These are phyloP conservation scores for Acrocyrtus sp. DNA, from an alignment of 2,888 invertebrate genomes.

Conservation along the genomic window DNA sequence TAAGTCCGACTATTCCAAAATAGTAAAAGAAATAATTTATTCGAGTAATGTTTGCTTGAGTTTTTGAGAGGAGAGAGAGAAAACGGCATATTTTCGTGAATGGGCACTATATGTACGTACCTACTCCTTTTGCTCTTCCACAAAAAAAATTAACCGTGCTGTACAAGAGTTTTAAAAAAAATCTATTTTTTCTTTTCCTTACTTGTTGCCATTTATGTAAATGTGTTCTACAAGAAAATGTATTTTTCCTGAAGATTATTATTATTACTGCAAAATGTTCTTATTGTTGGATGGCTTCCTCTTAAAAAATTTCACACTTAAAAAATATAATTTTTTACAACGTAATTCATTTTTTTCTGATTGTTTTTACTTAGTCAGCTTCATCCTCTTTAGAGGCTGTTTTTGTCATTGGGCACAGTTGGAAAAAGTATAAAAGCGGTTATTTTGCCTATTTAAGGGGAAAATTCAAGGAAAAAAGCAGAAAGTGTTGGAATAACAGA, in stretches of 20 bases:
- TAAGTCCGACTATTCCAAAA: too few relatives aligned
- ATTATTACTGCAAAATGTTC: too few relatives aligned
- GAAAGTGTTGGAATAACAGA: background rate
- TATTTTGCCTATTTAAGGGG: conserved; percentile 34
- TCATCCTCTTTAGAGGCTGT: background rate
- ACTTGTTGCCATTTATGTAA: background rate
- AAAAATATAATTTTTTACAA: conserved; percentile 4
- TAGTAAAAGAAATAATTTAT: too few relatives aligned
- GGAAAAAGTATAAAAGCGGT: background rate
- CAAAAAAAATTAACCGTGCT: background rate
- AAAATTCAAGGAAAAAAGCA: conserved; percentile 12
- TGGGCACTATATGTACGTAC: too few relatives aligned
- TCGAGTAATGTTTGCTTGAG: too few relatives aligned
- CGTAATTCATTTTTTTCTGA: conserved; percentile 11
- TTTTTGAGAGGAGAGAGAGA: too few relatives aligned
- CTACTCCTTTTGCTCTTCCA: conserved; percentile 2
- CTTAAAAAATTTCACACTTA: conserved; percentile 38
- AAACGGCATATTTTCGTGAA: too few relatives aligned
- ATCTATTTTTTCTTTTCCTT: background rate
- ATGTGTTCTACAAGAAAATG: background rate
- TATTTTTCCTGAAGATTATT: conserved; percentile 11
- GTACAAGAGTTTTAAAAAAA: background rate
- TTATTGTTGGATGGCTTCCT: conserved; percentile 40
- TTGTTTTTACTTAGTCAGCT: conserved; percentile 13
- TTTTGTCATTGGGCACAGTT: background rate